These are phyloP conservation scores for Ricordea florida DNA, from an alignment of 92 coral and sea anemone species.

Conservation along the genomic window DNA sequence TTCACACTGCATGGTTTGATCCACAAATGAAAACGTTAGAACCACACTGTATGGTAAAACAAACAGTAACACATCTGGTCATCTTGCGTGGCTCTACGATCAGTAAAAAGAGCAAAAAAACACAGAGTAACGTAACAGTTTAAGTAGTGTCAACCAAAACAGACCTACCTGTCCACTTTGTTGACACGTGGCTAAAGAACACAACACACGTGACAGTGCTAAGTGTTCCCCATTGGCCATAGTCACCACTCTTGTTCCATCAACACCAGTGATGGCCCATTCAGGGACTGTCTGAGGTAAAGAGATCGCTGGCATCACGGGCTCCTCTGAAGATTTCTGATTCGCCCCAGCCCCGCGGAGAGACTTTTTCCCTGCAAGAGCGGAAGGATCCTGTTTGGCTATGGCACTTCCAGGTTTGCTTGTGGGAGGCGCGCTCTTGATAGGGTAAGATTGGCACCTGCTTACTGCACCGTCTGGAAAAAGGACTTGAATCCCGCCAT, in stretches of 20 bases:
- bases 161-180: constrained; percentile 94
- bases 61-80: too few species aligned
- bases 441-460: constrained; percentile 75
- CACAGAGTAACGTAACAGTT: too few species aligned
- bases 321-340: constrained; percentile 81
- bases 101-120: too few species aligned
- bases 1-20: too few species aligned
- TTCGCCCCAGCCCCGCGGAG: constrained; percentile 46
- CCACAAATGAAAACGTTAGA: too few species aligned
- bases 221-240: constrained; percentile 67
- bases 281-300: constrained; percentile 72
- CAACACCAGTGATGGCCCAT: constrained; percentile 83
- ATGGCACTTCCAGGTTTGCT: constrained; percentile 68
- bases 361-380: constrained; percentile 41
- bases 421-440: constrained; percentile 26
- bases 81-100: too few species aligned
- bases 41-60: too few species aligned
- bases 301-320: constrained; percentile 61
- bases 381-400: constrained; percentile 43
- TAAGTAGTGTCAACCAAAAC: too few species aligned
- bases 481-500: constrained; percentile 84
- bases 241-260: constrained; percentile 78
- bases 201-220: constrained; percentile 66
- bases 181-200: constrained; percentile 85
- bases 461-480: constrained; percentile 91